Base-by-base conservation (phyloP, 2,797 vertebrate genomes). In the Malacoctenus gilli region DNA sequence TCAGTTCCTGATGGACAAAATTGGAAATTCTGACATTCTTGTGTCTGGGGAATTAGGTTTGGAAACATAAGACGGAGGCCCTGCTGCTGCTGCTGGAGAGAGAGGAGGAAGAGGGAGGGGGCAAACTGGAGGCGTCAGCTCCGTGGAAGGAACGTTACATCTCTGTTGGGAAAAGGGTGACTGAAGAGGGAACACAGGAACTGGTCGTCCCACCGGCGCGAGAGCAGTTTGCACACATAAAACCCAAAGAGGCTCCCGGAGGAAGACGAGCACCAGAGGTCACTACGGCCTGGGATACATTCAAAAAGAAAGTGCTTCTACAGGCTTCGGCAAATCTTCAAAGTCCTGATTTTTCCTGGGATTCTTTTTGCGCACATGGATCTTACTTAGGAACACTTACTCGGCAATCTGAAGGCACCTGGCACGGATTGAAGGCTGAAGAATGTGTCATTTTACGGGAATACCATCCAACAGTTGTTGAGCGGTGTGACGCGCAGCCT, bases 401-500 rank as follows among this genome's bases (percentile, higher is more conserved):
- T 28, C 8, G 11, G 3, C 25, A 11, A 41, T 50, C 19, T 38
- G 6, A 8, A n/a, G n/a, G n/a, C n/a, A n/a, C 8, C 15, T 12
- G 5, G 8, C 28, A 8, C 62, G 69, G 62, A 63, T 53, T 41
- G 31, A 25, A 47, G 4, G 37, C n/a, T 30, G 20, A 13, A 14
- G 1, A 25, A 41, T 6, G 31, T 14, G 3, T 14, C 13, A 41
- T 47, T 59, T 44, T 28, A 0, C 7, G 0, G 52, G 47, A 65
- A 31, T 21, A 8, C 1, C 3, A 28, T 4, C 25, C 6, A 28
- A 28, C 5, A 4, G 10, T 10, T 52, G 59, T 60, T 54, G 66
- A 58, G 16, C 38, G 23, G n/a, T 58, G 75, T 76, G 71, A 73
- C 65, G 47, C 73, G 40, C 47, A 16, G 21, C n/a, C n/a, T 1